These are phyloP conservation scores for Apocrypta bakeri DNA, from an alignment of 1,140 invertebrate species.

Conservation along the genomic window DNA sequence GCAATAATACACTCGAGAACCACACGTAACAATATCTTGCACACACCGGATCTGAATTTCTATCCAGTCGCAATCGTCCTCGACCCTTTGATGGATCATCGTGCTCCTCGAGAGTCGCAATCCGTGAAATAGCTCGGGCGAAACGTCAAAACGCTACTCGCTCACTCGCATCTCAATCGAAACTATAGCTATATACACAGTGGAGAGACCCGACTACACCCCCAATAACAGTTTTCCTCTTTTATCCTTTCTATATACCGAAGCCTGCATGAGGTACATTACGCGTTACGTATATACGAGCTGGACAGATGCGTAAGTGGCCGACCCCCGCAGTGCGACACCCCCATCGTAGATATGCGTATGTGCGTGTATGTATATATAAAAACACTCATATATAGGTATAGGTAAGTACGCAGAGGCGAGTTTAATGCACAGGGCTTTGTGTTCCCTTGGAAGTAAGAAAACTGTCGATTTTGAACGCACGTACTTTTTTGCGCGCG, in stretches of 20 bases:
- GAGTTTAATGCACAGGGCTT: too few species aligned
- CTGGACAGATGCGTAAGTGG: constrained; percentile 73
- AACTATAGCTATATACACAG: too few species aligned
- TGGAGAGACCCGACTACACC: too few species aligned
- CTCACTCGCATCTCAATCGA: constrained; percentile 61
- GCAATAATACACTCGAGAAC: too few species aligned
- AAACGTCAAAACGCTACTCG: constrained; percentile 56
- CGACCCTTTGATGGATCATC: constrained; percentile 48
- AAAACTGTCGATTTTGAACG: constrained; percentile 35
- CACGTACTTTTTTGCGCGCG: neutral
- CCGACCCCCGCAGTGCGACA: constrained; percentile 59
- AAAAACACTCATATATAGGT: too few species aligned
- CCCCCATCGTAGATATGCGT: constrained; percentile 56
- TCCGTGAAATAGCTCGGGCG: constrained; percentile 53
- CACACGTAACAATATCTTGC: too few species aligned
- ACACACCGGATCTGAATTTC: neutral
- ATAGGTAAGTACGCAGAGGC: too few species aligned
- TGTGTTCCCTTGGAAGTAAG: constrained; percentile 7
- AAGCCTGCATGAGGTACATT: constrained; percentile 1
- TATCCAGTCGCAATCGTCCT: neutral
- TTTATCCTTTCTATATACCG: neutral
- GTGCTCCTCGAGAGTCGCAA: constrained; percentile 24
- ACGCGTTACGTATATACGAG: constrained; percentile 20
- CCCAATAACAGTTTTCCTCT: neutral
- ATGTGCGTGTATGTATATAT: neutral